Evolutionary conservation across 1,140 invertebrate genomes (phyloP).

Genomic region (Atta cephalotes): DNA sequence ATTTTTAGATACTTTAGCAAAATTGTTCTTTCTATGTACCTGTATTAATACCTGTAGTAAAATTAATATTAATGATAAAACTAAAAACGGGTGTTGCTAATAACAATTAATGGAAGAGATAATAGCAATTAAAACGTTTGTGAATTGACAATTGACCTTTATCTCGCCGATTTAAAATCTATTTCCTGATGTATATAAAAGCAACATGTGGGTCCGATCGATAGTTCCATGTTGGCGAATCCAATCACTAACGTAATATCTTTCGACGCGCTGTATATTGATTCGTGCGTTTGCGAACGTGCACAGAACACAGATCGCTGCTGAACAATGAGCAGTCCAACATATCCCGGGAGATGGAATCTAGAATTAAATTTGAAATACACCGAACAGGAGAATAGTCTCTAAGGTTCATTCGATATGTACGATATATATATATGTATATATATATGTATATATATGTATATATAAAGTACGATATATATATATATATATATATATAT

Average conservation of each 20-base stretch:
- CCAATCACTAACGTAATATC: constrained; percentile 55
- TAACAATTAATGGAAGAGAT: not conserved
- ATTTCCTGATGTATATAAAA: constrained; percentile 35
- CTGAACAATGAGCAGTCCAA: constrained; percentile 27
- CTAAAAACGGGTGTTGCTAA: not conserved
- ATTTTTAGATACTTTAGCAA: too few relatives aligned
- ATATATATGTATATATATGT: too few relatives aligned
- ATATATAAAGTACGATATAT: too few relatives aligned
- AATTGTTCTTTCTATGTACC: too few relatives aligned
- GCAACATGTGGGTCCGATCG: constrained; percentile 33
- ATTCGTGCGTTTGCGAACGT: constrained; percentile 19
- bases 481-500: not conserved
- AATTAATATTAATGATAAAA: not conserved
- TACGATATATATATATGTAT: not conserved
- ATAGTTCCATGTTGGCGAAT: constrained; percentile 48
- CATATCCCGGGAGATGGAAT: constrained; percentile 5
- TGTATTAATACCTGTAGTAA: not conserved
- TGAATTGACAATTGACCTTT: constrained; percentile 27
- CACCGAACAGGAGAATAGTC: not conserved
- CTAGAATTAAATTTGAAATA: constrained; percentile 37
- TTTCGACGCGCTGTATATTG: constrained; percentile 37
- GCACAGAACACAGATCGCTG: constrained; percentile 12
- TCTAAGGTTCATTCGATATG: not conserved
- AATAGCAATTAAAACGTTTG: not conserved
- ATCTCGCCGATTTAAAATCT: not conserved